These are phyloP conservation scores for Campylorhamphus procurvoides DNA, from an alignment of 2,113 vertebrate genomes.

Conservation along the genomic window DNA sequence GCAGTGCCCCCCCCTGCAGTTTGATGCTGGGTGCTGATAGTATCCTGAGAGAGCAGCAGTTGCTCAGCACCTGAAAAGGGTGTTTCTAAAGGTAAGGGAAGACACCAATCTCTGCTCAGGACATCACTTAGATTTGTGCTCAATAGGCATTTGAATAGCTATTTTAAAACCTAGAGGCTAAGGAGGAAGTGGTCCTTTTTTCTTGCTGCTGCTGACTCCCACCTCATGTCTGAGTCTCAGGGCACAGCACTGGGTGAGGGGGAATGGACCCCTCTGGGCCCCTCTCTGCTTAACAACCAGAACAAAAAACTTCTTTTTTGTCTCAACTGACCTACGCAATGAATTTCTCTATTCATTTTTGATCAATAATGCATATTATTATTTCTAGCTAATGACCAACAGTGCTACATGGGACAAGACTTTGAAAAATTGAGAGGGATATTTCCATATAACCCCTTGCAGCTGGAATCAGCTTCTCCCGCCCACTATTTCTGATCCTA, in stretches of 20 bases:
- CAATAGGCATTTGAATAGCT: neutral
- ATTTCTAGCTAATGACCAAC: conserved; percentile 27
- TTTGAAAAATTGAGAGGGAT: conserved; percentile 3
- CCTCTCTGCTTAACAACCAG: neutral
- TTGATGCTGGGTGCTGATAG: neutral
- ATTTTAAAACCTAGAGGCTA: neutral
- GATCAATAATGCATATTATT: neutral
- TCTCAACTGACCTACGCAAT: neutral
- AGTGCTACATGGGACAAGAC: neutral
- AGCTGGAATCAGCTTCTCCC: conserved; percentile 48
- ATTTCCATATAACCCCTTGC: conserved; percentile 62
- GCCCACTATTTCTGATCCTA: conserved; percentile 9
- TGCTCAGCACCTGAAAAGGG: neutral
- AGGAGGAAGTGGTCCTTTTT: neutral
- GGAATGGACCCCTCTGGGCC: neutral
- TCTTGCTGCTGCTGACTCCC: neutral
- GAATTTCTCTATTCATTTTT: conserved; percentile 19
- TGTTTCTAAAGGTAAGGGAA: neutral
- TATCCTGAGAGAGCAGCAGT: neutral
- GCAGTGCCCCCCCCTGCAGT: neutral
- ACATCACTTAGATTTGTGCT: neutral
- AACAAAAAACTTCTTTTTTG: neutral
- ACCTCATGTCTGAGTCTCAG: neutral
- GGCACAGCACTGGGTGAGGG: neutral
- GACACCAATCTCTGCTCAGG: neutral